Base-by-base conservation (phyloP, 2,113 vertebrate genomes). In the Corydoras maculifer region DNA sequence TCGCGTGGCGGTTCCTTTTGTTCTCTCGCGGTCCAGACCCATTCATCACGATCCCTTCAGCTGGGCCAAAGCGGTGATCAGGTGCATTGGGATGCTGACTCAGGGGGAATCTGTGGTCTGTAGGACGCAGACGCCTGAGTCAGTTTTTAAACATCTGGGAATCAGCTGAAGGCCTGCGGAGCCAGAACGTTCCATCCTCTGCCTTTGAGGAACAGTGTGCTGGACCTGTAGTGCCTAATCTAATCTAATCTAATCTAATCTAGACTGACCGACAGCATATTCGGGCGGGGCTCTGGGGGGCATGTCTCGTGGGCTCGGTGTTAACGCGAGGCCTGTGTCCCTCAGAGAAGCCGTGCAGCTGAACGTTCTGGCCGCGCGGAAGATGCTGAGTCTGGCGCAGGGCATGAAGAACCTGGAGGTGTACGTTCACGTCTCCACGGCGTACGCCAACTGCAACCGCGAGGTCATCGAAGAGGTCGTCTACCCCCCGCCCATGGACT, bases 361-460 rank as follows among this genome's bases (percentile, higher is more conserved):
- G 82, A 99, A 99, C 5, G 95, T 99, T 65, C 86, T 94, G 78
- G 95, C 95, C 77, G 97, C 95, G 0, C 93, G 90, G 69, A 91
- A 95, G 82, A 91, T 99, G 80, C 73, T 99, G 70, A 80, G 86
- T 2, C 84, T 99, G 80, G 97, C 93, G 35, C 93, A 90, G 75
- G 87, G 58, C 55, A 97, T 99, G 89, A 94, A 94, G 82, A 88
- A 94, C 60, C 87, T 99, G 78, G 94, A 98, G 82, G 87, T 98
- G 62, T 98, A 98, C 79, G 82, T 94, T 78, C 95, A 99, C 4
- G 79, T 98, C 69, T 98, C 95, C n/a, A 99, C 97, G 0, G 97
- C 97, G 8, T 98, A 94, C 25, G 95, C 96, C n/a, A 92, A 99
- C 72, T 98, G 97, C 80, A 92, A 99, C 85, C 87, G 88, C 9